These are phyloP conservation scores for Mythimna pallens DNA, from an alignment of 2,888 invertebrate genomes.

Conservation along the genomic window DNA sequence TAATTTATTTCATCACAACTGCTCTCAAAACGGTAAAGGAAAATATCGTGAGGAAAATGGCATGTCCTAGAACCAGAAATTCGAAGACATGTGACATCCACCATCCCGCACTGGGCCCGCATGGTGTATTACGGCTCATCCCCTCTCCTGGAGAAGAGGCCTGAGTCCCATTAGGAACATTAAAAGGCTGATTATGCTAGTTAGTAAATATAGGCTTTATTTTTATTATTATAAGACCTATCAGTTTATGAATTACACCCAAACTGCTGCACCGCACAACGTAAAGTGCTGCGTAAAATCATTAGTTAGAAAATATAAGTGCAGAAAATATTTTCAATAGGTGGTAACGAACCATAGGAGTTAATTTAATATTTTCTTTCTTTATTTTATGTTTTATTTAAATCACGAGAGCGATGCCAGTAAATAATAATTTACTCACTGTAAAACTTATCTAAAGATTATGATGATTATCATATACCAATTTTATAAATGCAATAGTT, in stretches of 20 bases:
- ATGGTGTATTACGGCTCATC: no score
- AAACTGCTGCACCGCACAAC: conserved; percentile 44
- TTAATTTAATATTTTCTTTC: background rate
- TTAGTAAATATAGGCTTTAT: background rate
- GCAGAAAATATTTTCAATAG: conserved; percentile 20
- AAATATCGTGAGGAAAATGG: no score
- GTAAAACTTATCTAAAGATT: background rate
- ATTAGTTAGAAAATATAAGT: conserved; percentile 41
- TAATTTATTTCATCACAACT: no score
- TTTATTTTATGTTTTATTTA: background rate
- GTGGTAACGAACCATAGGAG: background rate
- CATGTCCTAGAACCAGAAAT: no score
- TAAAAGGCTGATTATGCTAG: no score
- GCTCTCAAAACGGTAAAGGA: no score
- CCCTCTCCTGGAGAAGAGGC: no score
- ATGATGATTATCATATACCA: background rate
- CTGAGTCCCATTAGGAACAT: no score
- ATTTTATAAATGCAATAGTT: no score
- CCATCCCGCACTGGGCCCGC: no score
- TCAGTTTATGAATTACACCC: conserved; percentile 55
- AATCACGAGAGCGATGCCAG: background rate
- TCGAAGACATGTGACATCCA: no score
- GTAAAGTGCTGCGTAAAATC: conserved; percentile 63
- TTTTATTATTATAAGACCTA: background rate
- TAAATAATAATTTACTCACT: background rate